Base-by-base conservation (phyloP, 1,140 invertebrate species). In the Piezodorus guildinii region DNA sequence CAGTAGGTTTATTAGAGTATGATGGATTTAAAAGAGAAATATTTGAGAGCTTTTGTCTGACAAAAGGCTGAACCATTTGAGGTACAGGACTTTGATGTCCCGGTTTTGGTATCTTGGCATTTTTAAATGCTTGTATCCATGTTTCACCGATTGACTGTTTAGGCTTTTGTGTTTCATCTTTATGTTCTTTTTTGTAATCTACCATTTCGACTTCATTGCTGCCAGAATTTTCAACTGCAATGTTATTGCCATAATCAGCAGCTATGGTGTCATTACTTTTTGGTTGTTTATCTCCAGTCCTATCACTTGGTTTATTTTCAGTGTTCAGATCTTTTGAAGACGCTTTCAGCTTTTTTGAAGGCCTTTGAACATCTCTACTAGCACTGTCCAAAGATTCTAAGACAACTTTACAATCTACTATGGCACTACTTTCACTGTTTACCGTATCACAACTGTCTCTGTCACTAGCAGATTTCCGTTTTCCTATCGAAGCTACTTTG, bases 81-180 rank as follows among this genome's bases (percentile, higher is more conserved):
- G 62, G 64, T 17, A 65, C 52, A 15, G 65, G 63, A 46, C 62
- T 67, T 45, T 65, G 54, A 16, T 64, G 65, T 34, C 65, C 63
- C 16, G 68, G 64, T 67, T 71, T 71, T 0, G 69, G 69, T 19
- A 70, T 64, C 66, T 71, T 71, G 0, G 67, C 65, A 44, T 70
- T 71, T 65, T 70, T 70, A 60, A 71, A 71, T 4, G 69, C 70
- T 14, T 64, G 63, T 45, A 45, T 66, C 70, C 70, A 71, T n/a
- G 70, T 68, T 19, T 69, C 68, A 60, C 60, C 59, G 27, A 70
- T 65, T 21, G 64, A 66, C 9, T 62, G 43, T 39, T 66, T 68
- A 6, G 60, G 21, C 21, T 49, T 49, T n/a, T 49, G 46, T 43
- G 30, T 44, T 49, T 49, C 21, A 49, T 49, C 46, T 17, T 21